Percentiles rank a stretch among this genome's conserved stretches.
Evolutionary conservation across 2,797 vertebrate genomes (phyloP).

Genomic region (Sitta carolinensis): DNA sequence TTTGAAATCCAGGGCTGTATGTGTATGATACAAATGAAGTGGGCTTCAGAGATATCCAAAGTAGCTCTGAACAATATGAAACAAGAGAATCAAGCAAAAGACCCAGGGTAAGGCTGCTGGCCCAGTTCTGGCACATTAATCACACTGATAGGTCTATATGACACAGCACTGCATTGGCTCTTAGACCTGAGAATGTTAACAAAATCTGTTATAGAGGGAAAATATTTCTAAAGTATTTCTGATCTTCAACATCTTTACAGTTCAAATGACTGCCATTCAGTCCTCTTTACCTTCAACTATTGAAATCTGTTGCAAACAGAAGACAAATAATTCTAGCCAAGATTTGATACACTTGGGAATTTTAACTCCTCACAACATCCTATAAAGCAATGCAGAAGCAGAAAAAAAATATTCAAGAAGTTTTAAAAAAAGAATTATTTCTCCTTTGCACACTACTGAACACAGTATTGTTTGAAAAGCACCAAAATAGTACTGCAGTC

Average conservation of each 20-base stretch:
- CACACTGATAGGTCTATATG: not conserved
- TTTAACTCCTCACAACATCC: not conserved
- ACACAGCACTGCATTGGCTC: not conserved
- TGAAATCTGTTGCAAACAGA: not conserved
- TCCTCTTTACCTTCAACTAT: not conserved
- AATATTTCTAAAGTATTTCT: not conserved
- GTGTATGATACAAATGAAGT: not conserved
- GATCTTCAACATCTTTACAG: not conserved
- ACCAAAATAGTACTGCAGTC: not conserved
- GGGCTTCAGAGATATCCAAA: not conserved
- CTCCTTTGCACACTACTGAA: not conserved
- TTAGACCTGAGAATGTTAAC: not conserved
- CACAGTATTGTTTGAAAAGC: not conserved
- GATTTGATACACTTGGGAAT: not conserved
- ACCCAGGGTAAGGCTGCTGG: not conserved
- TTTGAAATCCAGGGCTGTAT: not conserved
- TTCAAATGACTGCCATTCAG: not conserved
- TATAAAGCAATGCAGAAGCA: not conserved
- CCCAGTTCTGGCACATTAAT: constrained; percentile 19
- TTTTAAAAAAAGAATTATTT: not conserved
- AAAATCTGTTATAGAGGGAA: not conserved
- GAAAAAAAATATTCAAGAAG: not conserved
- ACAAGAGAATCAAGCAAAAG: not conserved
- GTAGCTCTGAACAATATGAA: not conserved
- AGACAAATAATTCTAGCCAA: not conserved